These are phyloP conservation scores for Gonatopus flavifemur DNA, from an alignment of 1,140 invertebrate genomes.

Conservation along the genomic window DNA sequence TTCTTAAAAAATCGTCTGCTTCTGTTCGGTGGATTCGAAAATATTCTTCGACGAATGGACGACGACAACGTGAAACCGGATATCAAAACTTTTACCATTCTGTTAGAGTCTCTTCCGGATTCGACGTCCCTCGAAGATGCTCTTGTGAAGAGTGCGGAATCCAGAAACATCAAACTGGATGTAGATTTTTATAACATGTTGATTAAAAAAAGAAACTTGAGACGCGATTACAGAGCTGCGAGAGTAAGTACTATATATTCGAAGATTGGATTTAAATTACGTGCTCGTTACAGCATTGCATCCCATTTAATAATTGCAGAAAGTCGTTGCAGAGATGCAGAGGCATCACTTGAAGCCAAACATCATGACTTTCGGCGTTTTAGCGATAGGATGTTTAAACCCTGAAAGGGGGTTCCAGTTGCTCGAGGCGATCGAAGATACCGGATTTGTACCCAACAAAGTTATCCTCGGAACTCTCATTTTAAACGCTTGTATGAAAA, in stretches of 20 bases:
- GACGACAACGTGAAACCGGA: constrained; percentile 68
- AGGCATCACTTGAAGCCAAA: constrained; percentile 66
- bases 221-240: constrained; percentile 67
- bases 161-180: constrained; percentile 64
- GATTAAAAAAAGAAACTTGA: constrained; percentile 74
- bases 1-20: constrained; percentile 66
- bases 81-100: constrained; percentile 76
- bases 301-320: too few relatives aligned
- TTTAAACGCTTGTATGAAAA: constrained; percentile 59
- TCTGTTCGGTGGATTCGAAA: constrained; percentile 76
- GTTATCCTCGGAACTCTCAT: constrained; percentile 73
- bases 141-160: constrained; percentile 61
- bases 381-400: constrained; percentile 75
- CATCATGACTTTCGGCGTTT: constrained; percentile 80
- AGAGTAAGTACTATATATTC: constrained; percentile 59
- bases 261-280: constrained; percentile 18
- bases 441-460: constrained; percentile 68
- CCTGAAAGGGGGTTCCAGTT: constrained; percentile 64
- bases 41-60: constrained; percentile 76
- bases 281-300: too few relatives aligned
- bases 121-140: constrained; percentile 66
- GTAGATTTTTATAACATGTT: constrained; percentile 84
- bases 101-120: constrained; percentile 72
- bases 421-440: constrained; percentile 68
- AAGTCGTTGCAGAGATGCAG: constrained; percentile 67